Evolutionary conservation across 2,888 invertebrate genomes (phyloP), one percentile per base, ranked within the genome.

Genomic region (Eudemis profundana): DNA sequence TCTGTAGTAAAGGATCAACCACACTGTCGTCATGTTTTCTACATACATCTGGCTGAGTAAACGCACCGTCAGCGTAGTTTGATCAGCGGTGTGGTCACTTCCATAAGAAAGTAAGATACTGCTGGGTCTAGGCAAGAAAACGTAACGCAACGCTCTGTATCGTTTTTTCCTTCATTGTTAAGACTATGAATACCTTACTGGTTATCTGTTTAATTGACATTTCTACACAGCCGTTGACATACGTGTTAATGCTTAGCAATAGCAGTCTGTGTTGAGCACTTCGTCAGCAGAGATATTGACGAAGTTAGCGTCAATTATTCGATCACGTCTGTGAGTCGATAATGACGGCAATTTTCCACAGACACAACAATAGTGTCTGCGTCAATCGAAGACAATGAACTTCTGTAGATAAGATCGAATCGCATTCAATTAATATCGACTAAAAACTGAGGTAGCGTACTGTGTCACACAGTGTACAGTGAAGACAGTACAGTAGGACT

Each of bases 371-470:
- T 40, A 33, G 42, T 10, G 8, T 14, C 21, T 4, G n/a, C 7
- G 29, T 17, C 49, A 27, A n/a, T 23, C 17, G 40, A 14, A 62
- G 62, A 64, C 63, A 64, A 64, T 64, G 63, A 64, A 64, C 57
- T n/a, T 44, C 12, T 19, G 50, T 8, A 51, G 38, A 54, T 62
- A 64, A 63, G 40, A 56, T 56, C 57, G 23, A 64, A 50, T 57
- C 57, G 36, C 57, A 50, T 50, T 64, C 36, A 64, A 63, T 63
- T 57, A 63, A 14, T 33, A 44, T 33, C n/a, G 38, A 36, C 50
- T 64, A 64, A 64, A 57, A 64, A 64, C 50, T 14, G 29, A 4
- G 23, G n/a, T n/a, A 8, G 47, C 15, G 15, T 12, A 60, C 49
- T 49, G 56, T 50, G 42, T 57, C 63, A n/a, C 42, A 57, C 15